These are phyloP conservation scores for Sus scrofa DNA, from an alignment of 2,113 vertebrate genomes.

Conservation along the genomic window T2T-Sscrofa CM000824.6:97750001-97750500, in stretches of 20 bases:
- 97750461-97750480: background rate
- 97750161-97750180: background rate
- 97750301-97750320: background rate
- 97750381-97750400: conserved; percentile 8
- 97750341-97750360: background rate
- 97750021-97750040: background rate
- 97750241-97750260: background rate
- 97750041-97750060: background rate
- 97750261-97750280: background rate
- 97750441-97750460: background rate
- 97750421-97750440: background rate
- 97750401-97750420: background rate
- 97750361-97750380: background rate
- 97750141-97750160: background rate
- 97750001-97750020: background rate
- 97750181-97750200: background rate
- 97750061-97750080: background rate
- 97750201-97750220: background rate
- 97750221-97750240: background rate
- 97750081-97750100: conserved; percentile 2
- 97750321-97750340: background rate
- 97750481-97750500: conserved; percentile 4
- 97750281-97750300: background rate
- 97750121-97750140: background rate
- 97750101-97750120: background rate